Evolutionary conservation across 2,888 invertebrate genomes (phyloP).

Genomic region (Ramazzottius varieornatus): DNA sequence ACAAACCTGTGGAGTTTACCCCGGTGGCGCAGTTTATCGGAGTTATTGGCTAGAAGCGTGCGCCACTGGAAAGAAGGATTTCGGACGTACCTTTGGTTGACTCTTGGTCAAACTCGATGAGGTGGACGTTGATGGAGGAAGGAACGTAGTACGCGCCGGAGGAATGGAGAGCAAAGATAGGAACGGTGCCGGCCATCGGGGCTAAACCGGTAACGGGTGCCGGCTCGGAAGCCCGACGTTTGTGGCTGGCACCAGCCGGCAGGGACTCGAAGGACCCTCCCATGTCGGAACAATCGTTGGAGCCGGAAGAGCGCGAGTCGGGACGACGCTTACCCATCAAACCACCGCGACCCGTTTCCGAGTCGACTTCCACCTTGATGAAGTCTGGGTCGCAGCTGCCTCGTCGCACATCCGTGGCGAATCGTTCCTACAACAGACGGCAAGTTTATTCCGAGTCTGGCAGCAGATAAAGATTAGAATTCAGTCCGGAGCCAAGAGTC

Average conservation of each 20-base stretch:
- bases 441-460: too few relatives aligned
- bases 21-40: too few relatives aligned
- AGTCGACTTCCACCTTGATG: neutral
- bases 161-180: slow-evolving; percentile 1
- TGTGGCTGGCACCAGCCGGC: neutral
- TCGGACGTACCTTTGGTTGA: neutral
- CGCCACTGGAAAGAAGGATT: too few relatives aligned
- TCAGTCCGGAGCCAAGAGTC: too few relatives aligned
- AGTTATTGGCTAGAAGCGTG: too few relatives aligned
- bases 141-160: neutral
- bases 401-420: neutral
- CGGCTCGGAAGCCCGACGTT: neutral
- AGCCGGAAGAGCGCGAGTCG: neutral
- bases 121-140: neutral
- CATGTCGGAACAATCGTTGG: neutral
- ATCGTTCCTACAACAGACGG: too few relatives aligned
- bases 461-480: too few relatives aligned
- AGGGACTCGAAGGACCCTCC: neutral
- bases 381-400: neutral
- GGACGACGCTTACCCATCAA: neutral
- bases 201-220: neutral
- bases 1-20: too few relatives aligned
- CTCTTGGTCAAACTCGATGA: neutral
- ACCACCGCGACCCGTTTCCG: neutral
- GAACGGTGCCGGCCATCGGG: neutral